Percentiles rank a stretch among this genome's conserved stretches.
Conservation (phyloP, 1,140 invertebrate genomes). For the Anoplophora glabripennis region DNA sequence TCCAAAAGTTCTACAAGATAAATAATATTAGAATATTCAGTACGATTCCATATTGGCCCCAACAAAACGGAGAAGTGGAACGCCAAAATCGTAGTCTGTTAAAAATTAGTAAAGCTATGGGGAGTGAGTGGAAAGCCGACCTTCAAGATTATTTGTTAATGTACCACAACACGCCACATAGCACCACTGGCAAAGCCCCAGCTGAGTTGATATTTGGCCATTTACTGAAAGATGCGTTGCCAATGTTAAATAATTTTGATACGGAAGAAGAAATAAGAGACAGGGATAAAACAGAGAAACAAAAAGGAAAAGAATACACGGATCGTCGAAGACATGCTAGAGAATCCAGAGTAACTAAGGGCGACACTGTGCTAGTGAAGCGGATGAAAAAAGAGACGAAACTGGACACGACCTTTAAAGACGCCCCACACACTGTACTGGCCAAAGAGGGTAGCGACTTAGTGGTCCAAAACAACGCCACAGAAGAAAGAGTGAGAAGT, state of each 20-base stretch:
- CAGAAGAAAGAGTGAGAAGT: too few species aligned
- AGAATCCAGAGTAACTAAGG: too few species aligned
- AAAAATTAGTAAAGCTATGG: conserved; percentile 34
- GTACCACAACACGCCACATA: conserved; percentile 38
- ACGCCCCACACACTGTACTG: too few species aligned
- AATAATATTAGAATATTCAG: background rate
- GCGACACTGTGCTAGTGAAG: too few species aligned
- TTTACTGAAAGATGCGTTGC: too few species aligned
- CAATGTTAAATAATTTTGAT: background rate
- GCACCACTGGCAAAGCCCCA: conserved; percentile 31
- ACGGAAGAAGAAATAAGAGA: background rate
- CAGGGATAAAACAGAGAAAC: background rate
- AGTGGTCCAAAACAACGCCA: too few species aligned
- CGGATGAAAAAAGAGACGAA: too few species aligned
- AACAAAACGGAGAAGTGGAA: conserved; percentile 39
- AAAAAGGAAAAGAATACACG: too few species aligned
- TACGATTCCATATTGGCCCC: conserved; percentile 29
- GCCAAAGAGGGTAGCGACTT: too few species aligned
- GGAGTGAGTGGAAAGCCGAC: conserved; percentile 29
- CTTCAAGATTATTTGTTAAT: conserved; percentile 37
- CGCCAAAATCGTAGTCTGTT: conserved; percentile 36
- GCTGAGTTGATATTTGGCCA: conserved; percentile 25
- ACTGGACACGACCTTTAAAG: too few species aligned
- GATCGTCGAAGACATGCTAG: too few species aligned
- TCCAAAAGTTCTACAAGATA: background rate